Conservation (phyloP, 2,113 vertebrate genomes). For the Erythrolamprus reginae region DNA sequence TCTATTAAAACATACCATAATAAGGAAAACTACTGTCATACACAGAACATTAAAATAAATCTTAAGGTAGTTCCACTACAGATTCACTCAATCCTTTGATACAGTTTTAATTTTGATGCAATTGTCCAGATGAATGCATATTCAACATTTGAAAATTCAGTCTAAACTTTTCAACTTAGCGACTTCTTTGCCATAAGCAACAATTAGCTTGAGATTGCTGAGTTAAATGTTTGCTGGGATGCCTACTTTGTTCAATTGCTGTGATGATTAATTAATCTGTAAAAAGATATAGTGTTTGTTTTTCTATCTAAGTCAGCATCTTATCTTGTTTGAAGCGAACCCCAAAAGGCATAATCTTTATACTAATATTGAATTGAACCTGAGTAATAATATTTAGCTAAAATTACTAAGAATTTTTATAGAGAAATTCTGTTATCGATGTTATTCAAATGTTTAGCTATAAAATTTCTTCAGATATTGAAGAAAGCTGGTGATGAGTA, state of each 20-base stretch:
- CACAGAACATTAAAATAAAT: background rate
- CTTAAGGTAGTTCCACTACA: background rate
- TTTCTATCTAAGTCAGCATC: background rate
- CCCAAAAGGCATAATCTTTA: rapidly evolving
- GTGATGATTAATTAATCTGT: background rate
- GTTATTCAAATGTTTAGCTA: background rate
- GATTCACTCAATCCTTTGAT: background rate
- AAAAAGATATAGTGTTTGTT: background rate
- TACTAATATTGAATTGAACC: background rate
- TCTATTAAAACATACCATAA: background rate
- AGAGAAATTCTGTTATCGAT: background rate
- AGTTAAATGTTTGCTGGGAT: constrained; percentile 36
- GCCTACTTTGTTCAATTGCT: constrained; percentile 26
- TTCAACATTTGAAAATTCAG: background rate
- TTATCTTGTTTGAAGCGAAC: background rate
- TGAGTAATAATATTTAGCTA: background rate
- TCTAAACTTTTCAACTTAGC: constrained; percentile 40
- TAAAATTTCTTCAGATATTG: background rate
- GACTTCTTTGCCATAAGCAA: constrained; percentile 29
- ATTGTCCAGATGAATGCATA: constrained; percentile 23
- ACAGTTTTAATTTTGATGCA: constrained; percentile 35
- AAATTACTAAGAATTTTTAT: background rate
- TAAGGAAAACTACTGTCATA: background rate
- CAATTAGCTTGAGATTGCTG: constrained; percentile 4
- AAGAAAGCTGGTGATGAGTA: background rate